These are phyloP conservation scores for Nasonia oneida DNA, from an alignment of 2,888 invertebrate species.

Conservation along the genomic window DNA sequence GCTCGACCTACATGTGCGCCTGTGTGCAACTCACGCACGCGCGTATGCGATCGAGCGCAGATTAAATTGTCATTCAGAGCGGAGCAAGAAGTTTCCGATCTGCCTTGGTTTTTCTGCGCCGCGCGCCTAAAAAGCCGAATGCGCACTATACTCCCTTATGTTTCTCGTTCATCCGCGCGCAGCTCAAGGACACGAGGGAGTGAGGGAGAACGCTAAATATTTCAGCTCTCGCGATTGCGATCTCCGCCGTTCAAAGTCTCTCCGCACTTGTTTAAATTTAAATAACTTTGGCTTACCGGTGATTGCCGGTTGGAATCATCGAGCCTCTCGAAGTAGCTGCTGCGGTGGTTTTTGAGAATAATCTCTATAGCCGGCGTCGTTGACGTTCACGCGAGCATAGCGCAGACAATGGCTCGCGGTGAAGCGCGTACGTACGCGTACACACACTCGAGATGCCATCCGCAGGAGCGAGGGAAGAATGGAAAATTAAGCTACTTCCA, in stretches of 20 bases:
- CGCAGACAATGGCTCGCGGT: background rate
- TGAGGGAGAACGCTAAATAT: background rate
- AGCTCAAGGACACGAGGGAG: background rate
- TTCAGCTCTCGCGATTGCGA: conserved; percentile 9
- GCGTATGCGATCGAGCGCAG: conserved; percentile 16
- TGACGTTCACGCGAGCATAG: background rate
- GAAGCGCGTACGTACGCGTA: background rate
- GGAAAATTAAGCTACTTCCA: conserved; percentile 20
- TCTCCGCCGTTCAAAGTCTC: background rate
- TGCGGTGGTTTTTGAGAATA: too few species aligned
- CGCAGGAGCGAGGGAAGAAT: background rate
- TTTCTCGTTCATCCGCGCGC: background rate
- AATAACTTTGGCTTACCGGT: background rate
- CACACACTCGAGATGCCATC: background rate
- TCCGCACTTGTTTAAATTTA: conserved; percentile 3
- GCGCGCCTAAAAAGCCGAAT: background rate
- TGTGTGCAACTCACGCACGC: background rate
- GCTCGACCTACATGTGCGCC: conserved; percentile 41
- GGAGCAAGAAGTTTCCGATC: conserved; percentile 34
- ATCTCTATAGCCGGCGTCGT: too few species aligned
- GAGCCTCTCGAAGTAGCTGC: too few species aligned
- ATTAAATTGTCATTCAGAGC: conserved; percentile 51
- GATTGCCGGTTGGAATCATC: too few species aligned
- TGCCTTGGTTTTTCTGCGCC: background rate
- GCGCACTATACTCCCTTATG: too few species aligned